Base-by-base conservation (phyloP, 2,797 vertebrate genomes). In the Myripristis jacobus region DNA sequence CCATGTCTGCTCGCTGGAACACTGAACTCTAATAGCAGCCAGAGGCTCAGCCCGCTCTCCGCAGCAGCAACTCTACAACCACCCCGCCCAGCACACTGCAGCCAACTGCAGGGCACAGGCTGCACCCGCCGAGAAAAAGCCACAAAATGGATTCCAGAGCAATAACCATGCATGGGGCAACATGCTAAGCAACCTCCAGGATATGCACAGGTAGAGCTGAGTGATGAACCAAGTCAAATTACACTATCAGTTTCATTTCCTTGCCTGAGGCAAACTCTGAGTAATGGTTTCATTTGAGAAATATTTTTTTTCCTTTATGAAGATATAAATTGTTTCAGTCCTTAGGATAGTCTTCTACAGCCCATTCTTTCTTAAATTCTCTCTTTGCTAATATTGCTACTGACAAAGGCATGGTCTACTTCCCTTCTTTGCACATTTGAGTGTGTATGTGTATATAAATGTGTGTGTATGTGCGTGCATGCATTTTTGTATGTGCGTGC, bases 21-120 rank as follows among this genome's bases (percentile, higher is more conserved):
- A 74, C 74, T 84, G 79, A 88, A 80, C 78, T 80, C 69, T 80
- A 80, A 88, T 65, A 79, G 77, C 75, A 82, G 85, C 64, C 60
- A 66, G 68, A 51, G 69, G 78, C 70, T 70, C 19, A 3, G 41
- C 63, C 50, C 1, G 57, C 50, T 24, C 65, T 77, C 48, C 66
- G 54, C 19, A 6, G 66, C 65, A 65, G 66, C 75, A 78, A 57
- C 66, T 54, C 38, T 41, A 41, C 11, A 41, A 4, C 79, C 73
- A 53, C 50, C 66, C 69, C 61, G 53, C 51, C 71, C 69, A 56
- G 60, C 50, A 47, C 44, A 11, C 29, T 16, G 43, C 77, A 18
- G 38, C 38, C 41, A 36, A 47, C 65, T 19, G 53, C 12, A 21
- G 53, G 70, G 55, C 53, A 68, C 21, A 34, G 50, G 29, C 70